A percentile compares a stretch with the other conserved stretches of the same genome.
Evolutionary conservation across 2,888 invertebrate species (phyloP).

Genomic region (Pherbina coryleti): DNA sequence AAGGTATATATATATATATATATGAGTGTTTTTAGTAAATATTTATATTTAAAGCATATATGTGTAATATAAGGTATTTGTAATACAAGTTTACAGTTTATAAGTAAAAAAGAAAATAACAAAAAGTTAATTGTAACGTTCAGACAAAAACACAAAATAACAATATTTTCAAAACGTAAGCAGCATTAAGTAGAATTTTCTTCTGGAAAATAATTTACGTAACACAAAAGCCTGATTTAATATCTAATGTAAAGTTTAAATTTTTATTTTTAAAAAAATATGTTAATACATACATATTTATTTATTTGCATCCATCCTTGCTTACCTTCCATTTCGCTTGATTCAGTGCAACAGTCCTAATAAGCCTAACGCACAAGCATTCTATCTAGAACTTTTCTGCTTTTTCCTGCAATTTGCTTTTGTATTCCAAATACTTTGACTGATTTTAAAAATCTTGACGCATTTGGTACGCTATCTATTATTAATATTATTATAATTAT

Average conservation of each 20-base stretch:
- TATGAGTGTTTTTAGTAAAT: neutral
- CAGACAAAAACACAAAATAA: no score
- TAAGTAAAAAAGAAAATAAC: neutral
- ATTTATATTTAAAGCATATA: neutral
- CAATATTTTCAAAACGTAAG: no score
- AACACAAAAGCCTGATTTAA: neutral
- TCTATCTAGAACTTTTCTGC: neutral
- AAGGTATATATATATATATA: no score
- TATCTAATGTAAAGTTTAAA: neutral
- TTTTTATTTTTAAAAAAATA: no score
- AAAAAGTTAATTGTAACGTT: no score
- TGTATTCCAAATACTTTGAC: conserved; percentile 3
- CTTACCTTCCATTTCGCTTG: neutral
- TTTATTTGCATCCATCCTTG: neutral
- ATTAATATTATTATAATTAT: conserved; percentile 1
- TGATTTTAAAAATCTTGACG: neutral
- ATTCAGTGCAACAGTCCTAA: neutral
- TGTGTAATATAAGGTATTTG: neutral
- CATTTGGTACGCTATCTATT: neutral
- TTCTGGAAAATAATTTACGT: no score
- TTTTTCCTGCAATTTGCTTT: neutral
- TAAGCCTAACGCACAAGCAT: neutral
- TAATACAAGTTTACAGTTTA: neutral
- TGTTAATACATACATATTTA: neutral
- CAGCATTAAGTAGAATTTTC: no score